Evolutionary conservation across 2,888 invertebrate genomes (phyloP), one percentile per base, ranked within the genome.

Genomic region (Halocaridina rubra): DNA sequence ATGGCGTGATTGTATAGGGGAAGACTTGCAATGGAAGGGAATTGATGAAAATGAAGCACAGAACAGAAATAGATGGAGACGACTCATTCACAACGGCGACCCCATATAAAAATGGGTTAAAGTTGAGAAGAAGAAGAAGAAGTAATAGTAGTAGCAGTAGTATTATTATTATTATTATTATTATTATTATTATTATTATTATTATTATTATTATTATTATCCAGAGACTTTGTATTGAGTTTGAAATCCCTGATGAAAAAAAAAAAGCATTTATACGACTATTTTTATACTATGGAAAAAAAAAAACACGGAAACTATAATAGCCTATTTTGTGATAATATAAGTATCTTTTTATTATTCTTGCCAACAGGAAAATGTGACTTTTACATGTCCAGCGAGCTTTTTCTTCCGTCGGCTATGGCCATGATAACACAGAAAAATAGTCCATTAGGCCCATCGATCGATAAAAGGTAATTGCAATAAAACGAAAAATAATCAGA

Each of bases 341-440:
- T 30, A 3, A 16, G 2, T 29, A 33, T 71, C 2, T 1, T 3
- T 3, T 64, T 22, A 19, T 13, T 64, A 5, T 74, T 22, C 10
- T 8, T 33, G 19, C 59, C 3, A 16, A 3, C 22, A 76, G 76
- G 76, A 13, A 29, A 19, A 3, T 76, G 76, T 59, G 76, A 76
- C 29, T 76, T 76, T 32, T 76, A 76, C 76, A 19, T 57, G 19
- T 76, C 76, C 0, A 16, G 57, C 7, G 59, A 33, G 0, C 22
- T 33, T 16, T 76, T 76, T 32, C 32, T 76, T n/a, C 76, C 76
- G 0, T 76, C 57, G 22, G 57, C 57, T 8, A 57, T 39, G 19
- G 39, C 76, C 0, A 76, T 76, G 76, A 30, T 59, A 19, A 57
- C 57, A 13, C 32, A 29, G 61, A 76, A 76, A 22, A 39, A 76